These are phyloP conservation scores for Syngnathus floridae DNA, from an alignment of 2,113 vertebrate genomes.

Conservation along the genomic window DNA sequence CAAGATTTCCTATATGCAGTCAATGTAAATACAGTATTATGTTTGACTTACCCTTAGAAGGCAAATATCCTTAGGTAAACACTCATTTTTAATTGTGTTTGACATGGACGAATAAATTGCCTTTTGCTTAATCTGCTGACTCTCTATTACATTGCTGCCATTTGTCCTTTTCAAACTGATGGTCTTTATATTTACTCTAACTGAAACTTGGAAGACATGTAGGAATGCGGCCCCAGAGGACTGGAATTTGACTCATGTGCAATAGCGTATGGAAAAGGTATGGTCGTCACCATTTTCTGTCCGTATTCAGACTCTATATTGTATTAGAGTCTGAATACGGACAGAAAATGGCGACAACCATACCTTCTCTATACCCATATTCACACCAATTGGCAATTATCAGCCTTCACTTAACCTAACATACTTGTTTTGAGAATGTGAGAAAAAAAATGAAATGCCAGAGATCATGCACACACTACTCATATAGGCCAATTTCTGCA, in stretches of 20 bases:
- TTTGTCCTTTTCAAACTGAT: not conserved
- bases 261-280: too few species aligned
- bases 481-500: not conserved
- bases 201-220: too few species aligned
- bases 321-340: not conserved
- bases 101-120: not conserved
- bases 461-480: not conserved
- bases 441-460: not conserved
- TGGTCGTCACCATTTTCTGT: too few species aligned
- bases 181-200: not conserved
- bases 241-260: too few species aligned
- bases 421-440: not conserved
- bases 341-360: not conserved
- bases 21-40: not conserved
- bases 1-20: not conserved
- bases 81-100: slow-evolving; percentile 46
- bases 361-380: not conserved
- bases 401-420: too few species aligned
- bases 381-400: not conserved
- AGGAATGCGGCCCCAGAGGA: too few species aligned
- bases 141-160: not conserved
- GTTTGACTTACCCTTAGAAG: slow-evolving; percentile 10
- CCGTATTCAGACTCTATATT: too few species aligned
- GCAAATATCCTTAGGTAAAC: slow-evolving; percentile 25
- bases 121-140: not conserved